Base-by-base conservation (phyloP, 2,888 invertebrate genomes). In the Lasioglossum villosulum region DNA sequence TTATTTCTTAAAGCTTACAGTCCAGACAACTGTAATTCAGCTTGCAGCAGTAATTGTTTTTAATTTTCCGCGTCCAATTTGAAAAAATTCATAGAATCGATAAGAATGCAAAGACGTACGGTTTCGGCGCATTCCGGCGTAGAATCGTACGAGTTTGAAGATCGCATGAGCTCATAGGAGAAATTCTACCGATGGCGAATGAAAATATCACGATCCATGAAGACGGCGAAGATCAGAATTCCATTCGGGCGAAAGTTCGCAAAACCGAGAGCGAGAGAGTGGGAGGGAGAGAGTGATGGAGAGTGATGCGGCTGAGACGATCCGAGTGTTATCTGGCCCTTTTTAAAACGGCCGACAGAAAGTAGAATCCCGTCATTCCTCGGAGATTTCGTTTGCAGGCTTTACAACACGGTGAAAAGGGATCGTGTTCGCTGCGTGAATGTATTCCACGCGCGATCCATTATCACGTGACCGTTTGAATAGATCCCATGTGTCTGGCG, bases 401-500 rank as follows among this genome's bases (percentile, higher is more conserved):
- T 30, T 3, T 76, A 39, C 27, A 80, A 81, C 81, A 56, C 16
- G 52, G 42, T 63, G 73, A 71, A 78, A 86, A 68, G 68, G 86
- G 59, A 77, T 75, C 76, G 42, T 30, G 59, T 59, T 72, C 45
- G 27, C 59, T 48, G 66, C 76, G 76, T 78, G 70, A 87, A 87
- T 80, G 72, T 86, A 86, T 83, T 86, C 80, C 78, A 76, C 56
- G 66, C 86, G 75, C 78, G 78, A 82, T 63, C 80, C 78, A 86
- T 86, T 82, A 72, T 80, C 76, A 48, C 83, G 68, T 77, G 76
- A 78, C 77, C 70, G 79, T 78, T 72, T 72, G 45, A 86, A 80
- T 76, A 52, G 76, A 75, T 76, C 71, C 48, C 77, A 66, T 30
- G 71, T 75, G 56, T 68, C 82, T 66, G 45, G 45, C n/a, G 30